Evolutionary conservation across 2,888 invertebrate species (phyloP).

Genomic region (Zhengitettix transpicula): DNA sequence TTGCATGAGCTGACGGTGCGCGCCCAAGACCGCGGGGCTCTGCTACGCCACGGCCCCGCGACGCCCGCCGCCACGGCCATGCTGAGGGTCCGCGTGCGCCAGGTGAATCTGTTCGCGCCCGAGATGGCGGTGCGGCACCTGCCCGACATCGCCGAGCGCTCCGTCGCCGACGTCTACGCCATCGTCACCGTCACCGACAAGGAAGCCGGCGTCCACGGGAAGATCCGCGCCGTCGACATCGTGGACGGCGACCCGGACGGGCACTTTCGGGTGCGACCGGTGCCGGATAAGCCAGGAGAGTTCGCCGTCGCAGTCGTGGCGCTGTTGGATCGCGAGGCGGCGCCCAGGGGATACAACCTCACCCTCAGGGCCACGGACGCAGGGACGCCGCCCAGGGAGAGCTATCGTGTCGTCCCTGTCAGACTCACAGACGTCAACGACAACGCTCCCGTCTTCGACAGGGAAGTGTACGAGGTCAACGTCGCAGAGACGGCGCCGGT

Average conservation of each 20-base stretch:
- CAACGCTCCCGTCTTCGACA: conserved; percentile 73
- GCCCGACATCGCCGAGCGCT: conserved; percentile 64
- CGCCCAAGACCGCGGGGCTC: conserved; percentile 69
- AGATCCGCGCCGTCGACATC: conserved; percentile 65
- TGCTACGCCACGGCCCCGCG: conserved; percentile 30
- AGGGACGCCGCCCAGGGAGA: conserved; percentile 60
- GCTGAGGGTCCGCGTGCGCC: conserved; percentile 55
- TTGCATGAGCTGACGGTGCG: conserved; percentile 60
- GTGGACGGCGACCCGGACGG: conserved; percentile 82
- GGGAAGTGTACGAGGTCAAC: conserved; percentile 71
- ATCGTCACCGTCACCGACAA: conserved; percentile 70
- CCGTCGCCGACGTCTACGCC: conserved; percentile 73
- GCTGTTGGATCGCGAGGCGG: conserved; percentile 57
- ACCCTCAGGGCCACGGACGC: conserved; percentile 72
- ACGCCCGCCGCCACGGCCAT: conserved; percentile 53
- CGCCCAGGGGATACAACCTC: conserved; percentile 70
- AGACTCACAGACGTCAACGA: conserved; percentile 67
- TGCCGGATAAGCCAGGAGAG: conserved; percentile 36
- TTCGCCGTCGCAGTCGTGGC: conserved; percentile 66
- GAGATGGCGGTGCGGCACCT: conserved; percentile 65
- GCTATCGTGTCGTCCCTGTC: conserved; percentile 67
- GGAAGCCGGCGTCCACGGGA: conserved; percentile 71
- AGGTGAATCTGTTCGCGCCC: conserved; percentile 75
- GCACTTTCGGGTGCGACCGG: conserved; percentile 60
- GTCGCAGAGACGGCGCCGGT: conserved; percentile 79